These are phyloP conservation scores for Paraplagusia blochii DNA, from an alignment of 2,113 vertebrate genomes.

Conservation along the genomic window DNA sequence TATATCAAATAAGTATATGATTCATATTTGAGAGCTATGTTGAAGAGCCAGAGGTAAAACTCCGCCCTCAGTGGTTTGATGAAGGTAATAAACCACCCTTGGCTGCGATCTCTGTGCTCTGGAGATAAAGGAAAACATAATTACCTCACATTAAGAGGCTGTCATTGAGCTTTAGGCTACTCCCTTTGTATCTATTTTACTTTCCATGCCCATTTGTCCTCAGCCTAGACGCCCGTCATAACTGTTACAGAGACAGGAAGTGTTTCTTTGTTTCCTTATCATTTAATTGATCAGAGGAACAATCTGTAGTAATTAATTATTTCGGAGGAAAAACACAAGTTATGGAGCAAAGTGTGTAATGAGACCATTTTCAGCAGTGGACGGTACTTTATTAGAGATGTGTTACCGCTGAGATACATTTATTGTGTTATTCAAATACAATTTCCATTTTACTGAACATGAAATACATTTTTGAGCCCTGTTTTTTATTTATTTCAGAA, in stretches of 20 bases:
- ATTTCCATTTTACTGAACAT: no score
- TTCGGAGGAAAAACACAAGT: constrained; percentile 66
- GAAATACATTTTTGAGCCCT: no score
- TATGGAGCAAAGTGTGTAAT: constrained; percentile 55
- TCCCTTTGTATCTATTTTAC: constrained; percentile 32
- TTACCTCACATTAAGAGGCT: constrained; percentile 52
- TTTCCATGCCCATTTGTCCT: constrained; percentile 45
- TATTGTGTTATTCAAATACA: no score
- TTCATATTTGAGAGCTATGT: constrained; percentile 38
- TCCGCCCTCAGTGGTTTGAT: constrained; percentile 56
- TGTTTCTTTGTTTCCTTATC: constrained; percentile 64
- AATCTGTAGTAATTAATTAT: constrained; percentile 71
- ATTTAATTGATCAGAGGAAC: constrained; percentile 73
- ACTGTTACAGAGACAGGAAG: constrained; percentile 62
- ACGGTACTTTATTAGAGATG: constrained; percentile 57
- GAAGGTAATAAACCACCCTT: constrained; percentile 44
- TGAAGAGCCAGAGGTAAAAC: constrained; percentile 47
- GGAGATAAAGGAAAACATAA: constrained; percentile 51
- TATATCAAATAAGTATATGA: constrained; percentile 41
- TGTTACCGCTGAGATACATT: constrained; percentile 15
- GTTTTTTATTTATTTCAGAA: no score
- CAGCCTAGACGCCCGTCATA: constrained; percentile 43
- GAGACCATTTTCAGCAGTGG: constrained; percentile 65
- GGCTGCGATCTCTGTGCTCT: constrained; percentile 23
- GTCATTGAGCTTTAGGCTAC: constrained; percentile 40